Percentiles rank a stretch among this genome's conserved stretches.
phyloP scores from a whole-genome alignment of 2,113 vertebrate genomes.

The Rhinolophus ferrumequinum region DNA sequence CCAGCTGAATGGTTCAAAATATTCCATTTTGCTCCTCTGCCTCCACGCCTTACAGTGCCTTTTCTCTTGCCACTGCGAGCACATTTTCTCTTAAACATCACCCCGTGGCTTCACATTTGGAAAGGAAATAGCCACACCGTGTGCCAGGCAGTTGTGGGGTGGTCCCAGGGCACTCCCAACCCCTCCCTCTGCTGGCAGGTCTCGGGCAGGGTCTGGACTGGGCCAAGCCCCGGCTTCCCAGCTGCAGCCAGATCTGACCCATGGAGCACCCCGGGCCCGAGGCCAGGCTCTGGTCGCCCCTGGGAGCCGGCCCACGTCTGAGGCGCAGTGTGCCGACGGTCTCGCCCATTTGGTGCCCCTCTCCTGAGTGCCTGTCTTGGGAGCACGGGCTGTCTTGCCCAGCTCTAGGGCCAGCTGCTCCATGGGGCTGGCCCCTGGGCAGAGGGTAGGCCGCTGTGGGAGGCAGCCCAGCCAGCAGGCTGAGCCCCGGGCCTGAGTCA shows the following conservation, averaged over 20 bases:
- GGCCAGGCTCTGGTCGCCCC: not conserved
- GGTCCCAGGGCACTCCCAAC: not conserved
- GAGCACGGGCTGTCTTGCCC: not conserved
- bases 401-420: accelerated
- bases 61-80: accelerated
- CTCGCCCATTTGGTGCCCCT: not conserved
- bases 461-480: accelerated
- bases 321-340: not conserved
- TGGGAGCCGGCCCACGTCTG: accelerated
- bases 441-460: not conserved
- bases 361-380: not conserved
- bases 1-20: not conserved
- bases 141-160: not conserved
- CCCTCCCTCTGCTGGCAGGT: not conserved
- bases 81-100: not conserved
- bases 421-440: accelerated
- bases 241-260: not conserved
- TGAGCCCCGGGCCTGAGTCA: not conserved
- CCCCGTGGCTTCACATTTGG: accelerated
- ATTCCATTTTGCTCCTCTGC: accelerated
- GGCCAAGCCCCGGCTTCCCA: accelerated
- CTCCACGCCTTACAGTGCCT: accelerated
- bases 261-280: not conserved
- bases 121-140: accelerated
- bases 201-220: not conserved